Conservation (phyloP, 2,888 invertebrate genomes). For the Eristalis arbustorum region DNA sequence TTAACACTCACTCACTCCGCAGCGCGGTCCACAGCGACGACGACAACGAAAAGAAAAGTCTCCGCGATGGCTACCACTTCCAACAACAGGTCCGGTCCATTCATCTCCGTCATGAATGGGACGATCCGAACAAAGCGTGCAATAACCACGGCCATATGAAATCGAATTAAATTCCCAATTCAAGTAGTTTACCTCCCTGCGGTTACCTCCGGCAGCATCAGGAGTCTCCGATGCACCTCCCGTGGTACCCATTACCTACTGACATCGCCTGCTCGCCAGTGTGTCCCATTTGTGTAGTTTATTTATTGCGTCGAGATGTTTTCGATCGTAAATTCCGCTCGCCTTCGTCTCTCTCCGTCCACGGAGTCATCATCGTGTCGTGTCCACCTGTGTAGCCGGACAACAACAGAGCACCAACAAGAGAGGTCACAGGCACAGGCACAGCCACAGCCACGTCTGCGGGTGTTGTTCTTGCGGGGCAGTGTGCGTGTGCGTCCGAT, state of each 20-base stretch:
- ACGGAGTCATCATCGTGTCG: not conserved
- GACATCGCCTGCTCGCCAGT: conserved; percentile 48
- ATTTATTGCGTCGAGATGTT: conserved; percentile 53
- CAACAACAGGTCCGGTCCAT: conserved; percentile 16
- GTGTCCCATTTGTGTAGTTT: conserved; percentile 49
- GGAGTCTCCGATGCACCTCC: conserved; percentile 22
- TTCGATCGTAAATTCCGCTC: conserved; percentile 50
- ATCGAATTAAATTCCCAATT: conserved; percentile 49
- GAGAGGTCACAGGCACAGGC: not conserved
- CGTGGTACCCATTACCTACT: conserved; percentile 57
- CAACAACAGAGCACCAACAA: not conserved
- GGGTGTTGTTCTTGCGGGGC: not conserved
- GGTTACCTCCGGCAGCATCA: conserved; percentile 23
- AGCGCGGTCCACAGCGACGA: too few species aligned
- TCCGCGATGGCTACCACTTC: conserved; percentile 36
- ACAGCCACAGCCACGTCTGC: not conserved
- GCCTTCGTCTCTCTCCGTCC: not conserved
- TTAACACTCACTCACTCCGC: not conserved
- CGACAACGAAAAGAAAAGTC: not conserved
- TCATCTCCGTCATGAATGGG: conserved; percentile 40
- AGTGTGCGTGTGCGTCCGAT: conserved; percentile 4
- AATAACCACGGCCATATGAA: conserved; percentile 23
- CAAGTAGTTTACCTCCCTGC: conserved; percentile 51
- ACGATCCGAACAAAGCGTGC: conserved; percentile 22
- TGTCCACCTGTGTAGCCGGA: conserved; percentile 35